Evolutionary conservation across 2,113 vertebrate species (phyloP), one percentile per base, ranked within the genome.

Genomic region (Zosterops japonicus): DNA sequence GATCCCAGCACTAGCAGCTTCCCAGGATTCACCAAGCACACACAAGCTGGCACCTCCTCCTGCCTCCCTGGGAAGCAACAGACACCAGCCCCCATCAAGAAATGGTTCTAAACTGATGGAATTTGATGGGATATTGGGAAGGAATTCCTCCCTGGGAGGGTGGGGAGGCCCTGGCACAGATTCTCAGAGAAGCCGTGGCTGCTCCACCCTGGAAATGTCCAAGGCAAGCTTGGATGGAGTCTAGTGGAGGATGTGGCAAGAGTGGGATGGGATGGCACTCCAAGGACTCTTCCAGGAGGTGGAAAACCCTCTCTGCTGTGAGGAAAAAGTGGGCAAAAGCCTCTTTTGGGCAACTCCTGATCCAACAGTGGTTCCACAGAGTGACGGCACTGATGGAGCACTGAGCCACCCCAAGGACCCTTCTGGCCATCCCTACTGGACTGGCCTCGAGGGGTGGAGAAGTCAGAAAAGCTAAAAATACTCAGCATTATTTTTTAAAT

Each of bases 351-450:
- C 49, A 91, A 24, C 50, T 41, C 7, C 63, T 4, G 3, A 74
- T 18, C 29, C 65, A 22, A 0, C 2, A 1, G 61, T 6, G 11
- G 9, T 3, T 55, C 39, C 56, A 24, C 6, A 57, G 19, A 67
- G 67, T 0, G 0, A n/a, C 39, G 39, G 39, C 0, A 4, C 29
- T 0, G 27, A 55, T 22, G 11, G 39, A 44, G 9, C 1, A 36
- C 60, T 1, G 7, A 44, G 42, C 33, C 4, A 2, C 44, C 59
- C 14, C 25, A 4, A 4, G n/a, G 17, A 59, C 15, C 35, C 44
- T 23, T 20, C 50, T 28, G 52, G 35, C 11, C 36, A 65, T 57
- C 55, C 8, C 64, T 47, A 56, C 33, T 0, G 0, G 7, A 2
- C 4, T 1, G 25, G 56, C 52, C 72, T 33, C 0, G 2, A 11